Conservation (phyloP, 2,888 invertebrate species). For the Oligia fasciuncula region DNA sequence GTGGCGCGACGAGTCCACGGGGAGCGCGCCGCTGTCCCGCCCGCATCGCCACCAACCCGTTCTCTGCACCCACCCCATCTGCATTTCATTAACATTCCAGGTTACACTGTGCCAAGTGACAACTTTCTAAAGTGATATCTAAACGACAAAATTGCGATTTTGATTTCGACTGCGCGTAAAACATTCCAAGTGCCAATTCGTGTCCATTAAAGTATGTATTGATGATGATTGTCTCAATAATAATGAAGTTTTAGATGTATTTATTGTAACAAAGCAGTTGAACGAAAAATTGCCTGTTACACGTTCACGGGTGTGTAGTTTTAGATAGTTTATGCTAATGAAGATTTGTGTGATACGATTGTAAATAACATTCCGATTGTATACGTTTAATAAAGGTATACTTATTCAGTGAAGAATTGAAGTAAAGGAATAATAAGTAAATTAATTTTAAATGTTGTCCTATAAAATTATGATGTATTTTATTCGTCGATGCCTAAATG, state of each 20-base stretch:
- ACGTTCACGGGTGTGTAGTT: constrained; percentile 73
- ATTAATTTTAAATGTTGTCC: constrained; percentile 66
- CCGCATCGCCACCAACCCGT: constrained; percentile 38
- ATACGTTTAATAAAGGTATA: constrained; percentile 83
- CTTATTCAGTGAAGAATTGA: constrained; percentile 66
- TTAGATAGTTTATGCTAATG: constrained; percentile 68
- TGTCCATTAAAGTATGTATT: constrained; percentile 82
- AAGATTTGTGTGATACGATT: constrained; percentile 81
- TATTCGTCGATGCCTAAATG: constrained; percentile 61
- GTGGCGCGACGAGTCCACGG: constrained; percentile 62
- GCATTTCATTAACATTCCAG: constrained; percentile 59
- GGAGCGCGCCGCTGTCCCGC: constrained; percentile 54
- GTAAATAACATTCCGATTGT: constrained; percentile 84
- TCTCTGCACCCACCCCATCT: constrained; percentile 43
- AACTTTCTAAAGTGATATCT: constrained; percentile 63
- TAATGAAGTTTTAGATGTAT: constrained; percentile 76
- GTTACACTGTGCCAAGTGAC: constrained; percentile 65
- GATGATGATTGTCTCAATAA: constrained; percentile 72
- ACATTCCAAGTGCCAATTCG: constrained; percentile 83
- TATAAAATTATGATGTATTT: constrained; percentile 61
- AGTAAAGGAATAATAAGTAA: constrained; percentile 43
- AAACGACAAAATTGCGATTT: constrained; percentile 65
- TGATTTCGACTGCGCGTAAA: constrained; percentile 67
- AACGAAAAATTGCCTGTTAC: constrained; percentile 63
- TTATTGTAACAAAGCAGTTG: constrained; percentile 71